Evolutionary conservation across 2,113 vertebrate species (phyloP).

Genomic region (Chloebia gouldiae): DNA sequence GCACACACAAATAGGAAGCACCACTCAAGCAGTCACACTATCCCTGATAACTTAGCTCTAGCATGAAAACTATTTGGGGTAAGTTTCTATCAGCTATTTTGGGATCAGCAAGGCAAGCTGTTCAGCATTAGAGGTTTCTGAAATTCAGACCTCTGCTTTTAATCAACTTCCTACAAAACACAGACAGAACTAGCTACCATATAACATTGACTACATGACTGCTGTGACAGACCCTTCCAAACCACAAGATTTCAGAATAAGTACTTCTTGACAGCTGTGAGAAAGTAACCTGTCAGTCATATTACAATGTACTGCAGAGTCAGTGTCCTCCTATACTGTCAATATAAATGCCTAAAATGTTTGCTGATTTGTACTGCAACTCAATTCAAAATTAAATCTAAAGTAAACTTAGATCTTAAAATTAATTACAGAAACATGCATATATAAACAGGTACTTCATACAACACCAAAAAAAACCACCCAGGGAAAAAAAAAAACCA

Average conservation of each 20-base stretch:
- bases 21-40: background rate
- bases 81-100: background rate
- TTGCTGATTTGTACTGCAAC: background rate
- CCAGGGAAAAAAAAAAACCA: too few relatives aligned
- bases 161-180: background rate
- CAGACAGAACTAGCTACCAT: background rate
- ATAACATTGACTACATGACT: background rate
- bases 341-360: background rate
- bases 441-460: background rate
- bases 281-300: background rate
- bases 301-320: background rate
- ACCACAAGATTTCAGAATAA: background rate
- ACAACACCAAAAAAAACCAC: too few relatives aligned
- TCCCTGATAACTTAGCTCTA: background rate
- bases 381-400: background rate
- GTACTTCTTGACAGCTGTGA: background rate
- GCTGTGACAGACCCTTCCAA: background rate
- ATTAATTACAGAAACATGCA: background rate
- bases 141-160: background rate
- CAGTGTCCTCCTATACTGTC: background rate
- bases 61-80: background rate
- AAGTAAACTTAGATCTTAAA: background rate
- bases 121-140: background rate
- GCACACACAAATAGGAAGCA: background rate
- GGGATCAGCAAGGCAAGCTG: background rate